Evolutionary conservation across 2,113 vertebrate species (phyloP).

Genomic region (Cepphus grylle): DNA sequence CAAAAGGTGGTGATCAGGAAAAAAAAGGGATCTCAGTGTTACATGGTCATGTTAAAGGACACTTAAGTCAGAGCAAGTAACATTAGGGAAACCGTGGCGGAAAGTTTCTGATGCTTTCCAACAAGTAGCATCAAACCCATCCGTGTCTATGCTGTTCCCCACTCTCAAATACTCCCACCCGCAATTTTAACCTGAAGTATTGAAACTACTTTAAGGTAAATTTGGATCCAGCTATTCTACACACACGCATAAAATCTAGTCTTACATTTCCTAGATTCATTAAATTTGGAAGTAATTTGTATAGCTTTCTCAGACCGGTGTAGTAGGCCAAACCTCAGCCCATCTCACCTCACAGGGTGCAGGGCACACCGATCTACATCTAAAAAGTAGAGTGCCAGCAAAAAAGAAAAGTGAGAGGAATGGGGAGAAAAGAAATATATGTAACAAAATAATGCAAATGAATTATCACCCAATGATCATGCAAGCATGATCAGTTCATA

Average conservation of each 20-base stretch:
- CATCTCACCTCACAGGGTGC: background rate
- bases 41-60: fast-evolving
- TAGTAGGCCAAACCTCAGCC: background rate
- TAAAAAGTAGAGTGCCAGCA: background rate
- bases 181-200: background rate
- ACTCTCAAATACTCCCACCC: too few species aligned
- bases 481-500: fast-evolving
- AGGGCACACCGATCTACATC: background rate
- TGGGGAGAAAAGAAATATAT: background rate
- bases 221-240: background rate
- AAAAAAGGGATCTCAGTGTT: background rate
- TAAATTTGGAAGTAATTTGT: background rate
- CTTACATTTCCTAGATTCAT: too few species aligned
- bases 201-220: background rate
- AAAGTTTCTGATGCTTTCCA: background rate
- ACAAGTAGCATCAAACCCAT: background rate
- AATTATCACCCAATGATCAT: background rate
- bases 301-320: background rate
- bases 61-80: background rate
- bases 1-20: background rate
- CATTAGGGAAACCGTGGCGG: background rate
- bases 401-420: background rate
- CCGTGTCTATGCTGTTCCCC: fast-evolving
- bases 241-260: fast-evolving
- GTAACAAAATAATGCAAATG: background rate